Conservation (phyloP, 2,888 invertebrate species). For the Bedellia somnulentella region DNA sequence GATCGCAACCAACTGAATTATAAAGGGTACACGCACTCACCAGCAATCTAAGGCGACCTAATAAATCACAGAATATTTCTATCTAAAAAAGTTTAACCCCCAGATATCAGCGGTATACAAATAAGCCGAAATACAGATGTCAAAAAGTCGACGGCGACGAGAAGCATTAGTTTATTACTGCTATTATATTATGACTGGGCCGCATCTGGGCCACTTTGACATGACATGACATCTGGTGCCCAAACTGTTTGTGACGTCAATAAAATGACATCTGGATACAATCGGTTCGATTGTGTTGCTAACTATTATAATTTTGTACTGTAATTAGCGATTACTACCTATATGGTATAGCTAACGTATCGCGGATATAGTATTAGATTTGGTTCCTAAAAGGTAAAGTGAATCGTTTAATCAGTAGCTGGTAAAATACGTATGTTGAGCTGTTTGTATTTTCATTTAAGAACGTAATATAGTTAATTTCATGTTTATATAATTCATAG, state of each 20-base stretch:
- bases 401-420: too few relatives aligned
- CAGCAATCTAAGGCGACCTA: too few relatives aligned
- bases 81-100: constrained; percentile 2
- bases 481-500: too few relatives aligned
- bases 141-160: constrained; percentile 29
- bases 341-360: too few relatives aligned
- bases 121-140: constrained; percentile 31
- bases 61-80: too few relatives aligned
- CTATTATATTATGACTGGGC: constrained; percentile 11
- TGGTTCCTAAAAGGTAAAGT: too few relatives aligned
- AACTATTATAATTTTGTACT: neutral
- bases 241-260: constrained; percentile 35
- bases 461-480: too few relatives aligned
- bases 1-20: too few relatives aligned
- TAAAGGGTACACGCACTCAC: too few relatives aligned
- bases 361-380: too few relatives aligned
- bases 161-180: constrained; percentile 12
- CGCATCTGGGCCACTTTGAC: constrained; percentile 12
- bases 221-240: constrained; percentile 35
- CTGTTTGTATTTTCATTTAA: too few relatives aligned
- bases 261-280: constrained; percentile 27
- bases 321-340: neutral
- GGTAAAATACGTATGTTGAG: too few relatives aligned
- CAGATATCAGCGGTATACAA: neutral
- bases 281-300: neutral